Conservation (phyloP, 2,888 invertebrate genomes). For the Cloeon dipterum region DNA sequence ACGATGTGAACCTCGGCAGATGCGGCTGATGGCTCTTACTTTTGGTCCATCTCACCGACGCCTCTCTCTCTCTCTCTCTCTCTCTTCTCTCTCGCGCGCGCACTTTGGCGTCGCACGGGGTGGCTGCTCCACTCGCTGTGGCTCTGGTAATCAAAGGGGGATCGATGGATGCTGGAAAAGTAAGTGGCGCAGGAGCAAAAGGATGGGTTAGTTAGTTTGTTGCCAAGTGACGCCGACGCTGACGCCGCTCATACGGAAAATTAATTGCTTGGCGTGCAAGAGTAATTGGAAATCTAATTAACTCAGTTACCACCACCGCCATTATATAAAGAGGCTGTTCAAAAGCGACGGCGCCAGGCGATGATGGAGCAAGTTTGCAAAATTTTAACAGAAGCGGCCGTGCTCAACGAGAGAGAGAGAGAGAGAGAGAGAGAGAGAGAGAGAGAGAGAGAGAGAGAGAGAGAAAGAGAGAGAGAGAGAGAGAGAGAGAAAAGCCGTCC, state of each 20-base stretch:
- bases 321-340: too few relatives aligned
- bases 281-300: slow-evolving; percentile 5
- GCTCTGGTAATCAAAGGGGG: background rate
- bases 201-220: background rate
- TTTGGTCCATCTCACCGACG: slow-evolving; percentile 8
- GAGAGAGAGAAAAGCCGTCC: background rate
- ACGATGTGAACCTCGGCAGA: too few relatives aligned
- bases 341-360: background rate
- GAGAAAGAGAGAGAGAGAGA: background rate
- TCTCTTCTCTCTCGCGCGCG: background rate
- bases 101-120: too few relatives aligned
- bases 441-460: background rate
- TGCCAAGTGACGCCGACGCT: background rate
- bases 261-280: slow-evolving; percentile 5
- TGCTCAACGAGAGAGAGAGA: background rate
- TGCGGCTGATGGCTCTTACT: too few relatives aligned
- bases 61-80: slow-evolving; percentile 5
- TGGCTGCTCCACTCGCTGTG: background rate
- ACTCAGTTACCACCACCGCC: slow-evolving; percentile 3
- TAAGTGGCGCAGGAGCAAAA: background rate
- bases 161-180: background rate
- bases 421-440: background rate
- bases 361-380: background rate
- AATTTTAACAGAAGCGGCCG: background rate
- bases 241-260: slow-evolving; percentile 4